Evolutionary conservation across 2,888 invertebrate genomes (phyloP).

Genomic region (Eupeodes luniger): DNA sequence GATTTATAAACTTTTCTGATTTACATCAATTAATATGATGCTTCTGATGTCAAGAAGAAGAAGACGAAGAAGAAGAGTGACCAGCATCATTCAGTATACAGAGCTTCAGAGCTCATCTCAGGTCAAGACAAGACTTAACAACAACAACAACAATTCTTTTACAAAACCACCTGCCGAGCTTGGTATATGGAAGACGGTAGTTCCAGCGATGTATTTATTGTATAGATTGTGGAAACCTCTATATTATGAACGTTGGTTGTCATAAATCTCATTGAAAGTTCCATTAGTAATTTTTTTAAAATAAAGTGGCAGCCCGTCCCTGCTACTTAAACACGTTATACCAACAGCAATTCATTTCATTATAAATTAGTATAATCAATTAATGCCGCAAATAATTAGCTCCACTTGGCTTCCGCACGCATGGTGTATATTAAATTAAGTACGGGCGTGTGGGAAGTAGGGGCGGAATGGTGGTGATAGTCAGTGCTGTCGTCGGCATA

Average conservation of each 20-base stretch:
- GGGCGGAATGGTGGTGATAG: background rate
- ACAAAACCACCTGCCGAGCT: slow-evolving; percentile 66
- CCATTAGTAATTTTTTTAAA: slow-evolving; percentile 66
- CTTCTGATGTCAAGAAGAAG: background rate
- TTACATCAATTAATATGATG: slow-evolving; percentile 46
- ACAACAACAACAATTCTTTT: background rate
- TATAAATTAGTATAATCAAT: slow-evolving; percentile 76
- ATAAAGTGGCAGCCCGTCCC: slow-evolving; percentile 53
- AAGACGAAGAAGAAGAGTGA: slow-evolving; percentile 1
- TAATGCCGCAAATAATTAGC: slow-evolving; percentile 75
- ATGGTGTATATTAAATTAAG: slow-evolving; percentile 41
- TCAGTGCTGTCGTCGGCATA: background rate
- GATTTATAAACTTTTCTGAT: slow-evolving; percentile 30
- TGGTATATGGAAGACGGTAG: slow-evolving; percentile 5
- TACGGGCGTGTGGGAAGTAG: background rate
- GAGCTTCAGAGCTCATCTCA: background rate
- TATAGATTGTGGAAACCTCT: slow-evolving; percentile 42
- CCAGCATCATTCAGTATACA: slow-evolving; percentile 28
- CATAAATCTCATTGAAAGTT: slow-evolving; percentile 75
- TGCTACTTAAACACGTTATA: slow-evolving; percentile 32
- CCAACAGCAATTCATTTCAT: slow-evolving; percentile 61
- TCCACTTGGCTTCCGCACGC: slow-evolving; percentile 71
- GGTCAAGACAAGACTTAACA: slow-evolving; percentile 37
- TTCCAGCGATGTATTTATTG: background rate
- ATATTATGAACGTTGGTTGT: slow-evolving; percentile 36